Conservation (phyloP, 2,888 invertebrate species). For the Pyralis farinalis region DNA sequence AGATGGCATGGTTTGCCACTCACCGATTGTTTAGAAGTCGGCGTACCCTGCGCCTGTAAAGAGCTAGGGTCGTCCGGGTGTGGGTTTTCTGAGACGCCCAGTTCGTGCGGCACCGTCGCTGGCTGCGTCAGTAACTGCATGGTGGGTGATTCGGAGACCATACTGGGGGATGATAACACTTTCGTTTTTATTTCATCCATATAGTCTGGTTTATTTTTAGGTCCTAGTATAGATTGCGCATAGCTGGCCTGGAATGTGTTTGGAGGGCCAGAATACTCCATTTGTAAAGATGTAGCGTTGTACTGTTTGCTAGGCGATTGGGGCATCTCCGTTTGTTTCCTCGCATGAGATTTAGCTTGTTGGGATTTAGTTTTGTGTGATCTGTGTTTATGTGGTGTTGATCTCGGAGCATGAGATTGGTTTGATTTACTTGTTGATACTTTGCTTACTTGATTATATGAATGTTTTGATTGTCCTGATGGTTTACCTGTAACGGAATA, state of each 20-base stretch:
- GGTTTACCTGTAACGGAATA: constrained; percentile 58
- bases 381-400: constrained; percentile 48
- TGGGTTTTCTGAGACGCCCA: constrained; percentile 45
- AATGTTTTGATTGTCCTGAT: constrained; percentile 72
- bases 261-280: constrained; percentile 61
- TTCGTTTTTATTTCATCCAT: constrained; percentile 57
- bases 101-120: constrained; percentile 55
- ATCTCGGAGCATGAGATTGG: constrained; percentile 48
- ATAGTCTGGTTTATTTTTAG: constrained; percentile 56
- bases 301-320: constrained; percentile 53
- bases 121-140: constrained; percentile 66
- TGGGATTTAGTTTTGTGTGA: constrained; percentile 40
- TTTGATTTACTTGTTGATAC: constrained; percentile 74
- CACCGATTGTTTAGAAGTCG: constrained; percentile 39
- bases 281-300: constrained; percentile 42
- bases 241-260: constrained; percentile 73
- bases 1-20: constrained; percentile 63
- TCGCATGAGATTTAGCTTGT: constrained; percentile 42
- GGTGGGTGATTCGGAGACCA: constrained; percentile 59
- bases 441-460: constrained; percentile 78
- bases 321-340: constrained; percentile 49
- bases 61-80: constrained; percentile 53
- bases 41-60: constrained; percentile 51
- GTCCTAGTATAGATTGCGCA: constrained; percentile 62
- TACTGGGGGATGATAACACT: constrained; percentile 48